A percentile compares a stretch with the other conserved stretches of the same genome.
phyloP scores from a whole-genome alignment of 1,140 invertebrate species.

The Drosophila sechellia region DNA sequence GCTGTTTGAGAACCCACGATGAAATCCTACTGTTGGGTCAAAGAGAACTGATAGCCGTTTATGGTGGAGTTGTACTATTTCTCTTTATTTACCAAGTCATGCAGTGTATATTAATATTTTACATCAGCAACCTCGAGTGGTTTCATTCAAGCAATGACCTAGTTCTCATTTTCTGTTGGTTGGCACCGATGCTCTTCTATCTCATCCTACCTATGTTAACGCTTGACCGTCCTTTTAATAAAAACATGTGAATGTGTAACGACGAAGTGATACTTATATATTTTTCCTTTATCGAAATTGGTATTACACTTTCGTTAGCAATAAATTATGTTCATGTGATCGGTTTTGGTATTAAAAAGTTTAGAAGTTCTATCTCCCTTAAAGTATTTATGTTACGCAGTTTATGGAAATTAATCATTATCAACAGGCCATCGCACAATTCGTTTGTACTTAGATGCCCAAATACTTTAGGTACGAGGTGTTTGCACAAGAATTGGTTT shows the following conservation, averaged over 20 bases:
- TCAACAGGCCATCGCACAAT: too few species aligned
- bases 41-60: conserved; percentile 42
- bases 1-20: conserved; percentile 25
- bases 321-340: background rate
- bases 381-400: too few species aligned
- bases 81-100: conserved; percentile 33
- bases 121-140: conserved; percentile 16
- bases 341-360: background rate
- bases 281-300: too few species aligned
- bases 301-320: too few species aligned
- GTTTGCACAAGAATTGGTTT: conserved; percentile 6
- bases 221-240: conserved; percentile 2
- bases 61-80: conserved; percentile 48
- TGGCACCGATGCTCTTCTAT: conserved; percentile 47
- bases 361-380: too few species aligned
- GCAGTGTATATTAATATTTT: conserved; percentile 38
- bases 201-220: conserved; percentile 35
- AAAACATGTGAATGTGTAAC: background rate
- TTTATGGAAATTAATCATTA: too few species aligned
- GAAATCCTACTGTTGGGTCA: conserved; percentile 38
- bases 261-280: background rate
- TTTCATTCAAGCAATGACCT: conserved; percentile 12
- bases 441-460: too few species aligned
- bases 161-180: conserved; percentile 11
- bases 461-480: background rate